Evolutionary conservation across 2,888 invertebrate genomes (phyloP).

Genomic region (Tenthredo distinguenda): DNA sequence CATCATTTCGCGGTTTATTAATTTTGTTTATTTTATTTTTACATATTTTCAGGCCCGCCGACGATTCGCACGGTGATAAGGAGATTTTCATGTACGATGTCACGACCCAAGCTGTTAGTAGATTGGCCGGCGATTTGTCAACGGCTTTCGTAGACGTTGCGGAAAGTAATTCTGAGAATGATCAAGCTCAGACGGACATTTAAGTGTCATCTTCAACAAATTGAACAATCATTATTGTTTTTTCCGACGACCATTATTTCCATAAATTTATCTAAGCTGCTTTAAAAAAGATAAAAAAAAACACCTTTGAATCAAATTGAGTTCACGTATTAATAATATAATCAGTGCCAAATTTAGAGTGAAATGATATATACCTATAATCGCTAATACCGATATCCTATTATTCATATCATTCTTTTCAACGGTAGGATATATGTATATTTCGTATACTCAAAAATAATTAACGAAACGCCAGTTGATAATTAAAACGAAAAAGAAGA

Average conservation of each 20-base stretch:
- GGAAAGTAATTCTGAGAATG: slow-evolving; percentile 85
- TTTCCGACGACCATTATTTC: background rate
- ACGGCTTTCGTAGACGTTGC: slow-evolving; percentile 93
- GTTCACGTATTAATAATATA: slow-evolving; percentile 8
- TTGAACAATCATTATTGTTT: background rate
- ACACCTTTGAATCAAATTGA: background rate
- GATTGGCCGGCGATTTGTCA: slow-evolving; percentile 89
- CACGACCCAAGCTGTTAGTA: slow-evolving; percentile 86
- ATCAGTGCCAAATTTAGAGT: slow-evolving; percentile 40
- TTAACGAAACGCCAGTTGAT: background rate
- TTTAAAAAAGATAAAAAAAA: background rate
- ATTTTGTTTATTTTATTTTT: slow-evolving; percentile 16
- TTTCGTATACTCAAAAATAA: background rate
- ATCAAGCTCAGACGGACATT: slow-evolving; percentile 40
- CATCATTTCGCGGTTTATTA: slow-evolving; percentile 15
- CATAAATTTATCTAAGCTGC: background rate
- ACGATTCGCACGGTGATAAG: slow-evolving; percentile 80
- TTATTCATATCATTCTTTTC: slow-evolving; percentile 6
- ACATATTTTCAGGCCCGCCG: slow-evolving; percentile 78
- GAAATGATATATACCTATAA: background rate
- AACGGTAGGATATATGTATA: slow-evolving; percentile 3
- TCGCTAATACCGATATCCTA: background rate
- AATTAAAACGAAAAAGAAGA: background rate
- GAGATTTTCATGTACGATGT: slow-evolving; percentile 95
- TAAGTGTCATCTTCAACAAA: slow-evolving; percentile 1